phyloP scores from a whole-genome alignment of 2,113 vertebrate genomes.

The Empidonax traillii region DNA sequence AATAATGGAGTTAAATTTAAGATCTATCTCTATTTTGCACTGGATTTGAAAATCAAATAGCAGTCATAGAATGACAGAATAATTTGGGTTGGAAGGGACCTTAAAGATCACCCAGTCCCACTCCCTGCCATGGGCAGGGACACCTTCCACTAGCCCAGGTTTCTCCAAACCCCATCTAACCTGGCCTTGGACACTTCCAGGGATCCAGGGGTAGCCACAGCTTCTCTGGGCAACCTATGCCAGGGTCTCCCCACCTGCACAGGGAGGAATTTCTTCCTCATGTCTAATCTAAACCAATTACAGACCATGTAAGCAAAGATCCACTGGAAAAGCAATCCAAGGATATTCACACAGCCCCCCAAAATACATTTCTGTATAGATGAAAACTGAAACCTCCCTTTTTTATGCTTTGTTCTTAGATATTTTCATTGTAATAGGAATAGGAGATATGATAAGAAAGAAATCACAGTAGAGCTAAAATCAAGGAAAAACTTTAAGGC shows the following conservation, averaged over 20 bases:
- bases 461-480: slow-evolving; percentile 2
- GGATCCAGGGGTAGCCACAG: background rate
- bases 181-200: background rate
- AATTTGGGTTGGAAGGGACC: background rate
- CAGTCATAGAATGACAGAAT: background rate
- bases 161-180: background rate
- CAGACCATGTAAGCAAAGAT: background rate
- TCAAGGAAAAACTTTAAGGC: background rate
- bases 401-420: background rate
- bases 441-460: background rate
- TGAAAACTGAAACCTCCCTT: background rate
- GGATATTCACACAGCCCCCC: background rate
- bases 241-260: background rate
- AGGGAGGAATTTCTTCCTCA: background rate
- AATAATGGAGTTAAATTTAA: slow-evolving; percentile 13
- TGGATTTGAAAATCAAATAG: slow-evolving; percentile 21
- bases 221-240: background rate
- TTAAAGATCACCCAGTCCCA: fast-evolving
- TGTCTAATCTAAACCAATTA: background rate
- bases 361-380: background rate
- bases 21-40: slow-evolving; percentile 17
- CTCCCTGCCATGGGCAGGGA: background rate
- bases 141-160: background rate
- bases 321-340: background rate
- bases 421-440: slow-evolving; percentile 9